These are phyloP conservation scores for Aphyosemion australe DNA, from an alignment of 2,113 vertebrate species.

Conservation along the genomic window DNA sequence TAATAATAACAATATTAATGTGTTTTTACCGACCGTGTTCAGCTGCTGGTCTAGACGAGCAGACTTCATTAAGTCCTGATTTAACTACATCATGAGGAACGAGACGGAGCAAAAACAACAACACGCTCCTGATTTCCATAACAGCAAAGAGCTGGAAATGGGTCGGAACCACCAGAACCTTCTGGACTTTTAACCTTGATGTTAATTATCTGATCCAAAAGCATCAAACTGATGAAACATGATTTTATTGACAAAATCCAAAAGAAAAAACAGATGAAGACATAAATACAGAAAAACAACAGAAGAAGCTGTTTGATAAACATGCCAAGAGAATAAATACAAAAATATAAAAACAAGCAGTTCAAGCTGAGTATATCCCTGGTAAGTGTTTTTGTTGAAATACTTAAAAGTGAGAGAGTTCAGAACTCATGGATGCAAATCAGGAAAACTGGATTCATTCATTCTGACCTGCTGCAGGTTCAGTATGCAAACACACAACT, in stretches of 20 bases:
- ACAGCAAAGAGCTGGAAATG: neutral
- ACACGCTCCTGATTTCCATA: conserved; percentile 34
- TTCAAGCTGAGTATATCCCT: neutral
- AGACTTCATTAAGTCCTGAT: conserved; percentile 20
- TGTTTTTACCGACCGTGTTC: conserved; percentile 15
- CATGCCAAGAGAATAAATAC: conserved; percentile 69
- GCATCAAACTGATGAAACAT: neutral
- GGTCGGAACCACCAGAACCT: no score
- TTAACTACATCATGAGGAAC: conserved; percentile 35
- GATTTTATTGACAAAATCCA: no score
- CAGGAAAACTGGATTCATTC: no score
- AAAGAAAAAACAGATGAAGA: no score
- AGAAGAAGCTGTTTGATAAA: conserved; percentile 32
- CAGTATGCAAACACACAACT: no score
- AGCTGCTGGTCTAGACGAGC: neutral
- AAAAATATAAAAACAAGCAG: conserved; percentile 54
- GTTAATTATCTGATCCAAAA: no score
- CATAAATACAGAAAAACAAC: no score
- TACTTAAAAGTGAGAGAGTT: no score
- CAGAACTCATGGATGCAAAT: no score
- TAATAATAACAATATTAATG: no score
- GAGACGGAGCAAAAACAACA: conserved; percentile 39
- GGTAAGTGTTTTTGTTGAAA: neutral
- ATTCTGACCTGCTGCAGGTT: no score
- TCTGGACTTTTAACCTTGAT: no score